Conservation (phyloP, 1,140 invertebrate genomes). For the Lordiphosa stackelbergi region DNA sequence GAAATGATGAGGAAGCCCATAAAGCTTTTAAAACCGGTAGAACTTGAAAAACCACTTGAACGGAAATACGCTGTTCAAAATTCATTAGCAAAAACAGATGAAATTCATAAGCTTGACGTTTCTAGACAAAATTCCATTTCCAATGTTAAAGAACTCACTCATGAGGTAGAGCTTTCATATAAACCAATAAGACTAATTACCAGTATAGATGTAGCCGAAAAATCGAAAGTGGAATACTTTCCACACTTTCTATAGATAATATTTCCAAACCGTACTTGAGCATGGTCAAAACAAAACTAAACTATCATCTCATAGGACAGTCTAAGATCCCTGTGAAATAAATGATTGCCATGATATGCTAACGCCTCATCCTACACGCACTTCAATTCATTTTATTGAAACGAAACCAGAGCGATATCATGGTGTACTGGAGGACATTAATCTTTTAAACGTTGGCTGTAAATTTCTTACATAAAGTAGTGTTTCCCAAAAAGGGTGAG, state of each 20-base stretch:
- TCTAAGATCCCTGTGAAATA: too few relatives aligned
- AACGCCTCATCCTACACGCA: too few relatives aligned
- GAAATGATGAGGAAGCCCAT: constrained; percentile 49
- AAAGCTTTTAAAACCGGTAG: constrained; percentile 5
- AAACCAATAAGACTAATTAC: constrained; percentile 12
- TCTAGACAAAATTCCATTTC: background rate
- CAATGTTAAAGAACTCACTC: background rate
- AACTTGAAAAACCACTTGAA: background rate
- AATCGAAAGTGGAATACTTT: background rate
- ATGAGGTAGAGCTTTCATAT: background rate
- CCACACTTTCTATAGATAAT: background rate
- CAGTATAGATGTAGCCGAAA: background rate
- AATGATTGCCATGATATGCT: too few relatives aligned
- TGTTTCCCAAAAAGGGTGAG: background rate
- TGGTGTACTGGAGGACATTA: too few relatives aligned
- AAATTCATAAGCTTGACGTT: background rate
- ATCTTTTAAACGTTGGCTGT: too few relatives aligned
- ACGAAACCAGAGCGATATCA: too few relatives aligned
- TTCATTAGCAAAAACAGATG: background rate
- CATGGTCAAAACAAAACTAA: background rate
- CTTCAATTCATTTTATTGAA: too few relatives aligned
- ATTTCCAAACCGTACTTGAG: background rate
- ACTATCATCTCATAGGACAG: too few relatives aligned
- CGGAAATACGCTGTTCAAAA: background rate
- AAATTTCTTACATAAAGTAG: constrained; percentile 3